Conservation (phyloP, 2,113 vertebrate species). For the Oostethus manadensis region DNA sequence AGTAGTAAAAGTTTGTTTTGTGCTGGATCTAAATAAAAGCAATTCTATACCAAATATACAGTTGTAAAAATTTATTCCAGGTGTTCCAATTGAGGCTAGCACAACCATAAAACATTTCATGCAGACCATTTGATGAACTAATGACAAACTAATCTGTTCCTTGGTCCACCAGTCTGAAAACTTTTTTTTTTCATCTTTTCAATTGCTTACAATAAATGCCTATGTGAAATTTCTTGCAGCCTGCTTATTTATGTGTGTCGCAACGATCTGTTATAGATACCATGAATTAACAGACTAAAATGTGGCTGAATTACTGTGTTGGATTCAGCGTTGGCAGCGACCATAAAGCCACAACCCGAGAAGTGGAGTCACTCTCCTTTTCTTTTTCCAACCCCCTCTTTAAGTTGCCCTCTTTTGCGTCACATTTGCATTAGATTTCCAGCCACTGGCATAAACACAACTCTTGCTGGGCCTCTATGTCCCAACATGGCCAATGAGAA, state of each 20-base stretch:
- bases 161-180: background rate
- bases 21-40: background rate
- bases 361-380: conserved; percentile 46
- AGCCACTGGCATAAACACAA: conserved; percentile 58
- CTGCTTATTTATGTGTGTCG: conserved; percentile 37
- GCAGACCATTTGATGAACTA: background rate
- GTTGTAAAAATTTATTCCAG: background rate
- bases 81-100: conserved; percentile 1
- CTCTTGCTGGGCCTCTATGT: conserved; percentile 33
- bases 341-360: conserved; percentile 58
- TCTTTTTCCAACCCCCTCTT: conserved; percentile 72
- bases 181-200: background rate
- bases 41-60: background rate
- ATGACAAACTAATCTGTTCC: background rate
- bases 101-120: background rate
- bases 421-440: conserved; percentile 70
- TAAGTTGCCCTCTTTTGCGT: conserved; percentile 65
- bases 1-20: background rate
- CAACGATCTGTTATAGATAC: conserved; percentile 55
- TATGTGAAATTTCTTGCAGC: conserved; percentile 23
- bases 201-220: conserved; percentile 5
- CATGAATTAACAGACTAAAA: conserved; percentile 62
- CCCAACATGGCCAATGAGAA: conserved; percentile 49
- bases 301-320: conserved; percentile 66
- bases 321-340: conserved; percentile 64